These are phyloP conservation scores for Panagrolaimus sp. DNA, from an alignment of 1,140 invertebrate genomes.

Conservation along the genomic window DNA sequence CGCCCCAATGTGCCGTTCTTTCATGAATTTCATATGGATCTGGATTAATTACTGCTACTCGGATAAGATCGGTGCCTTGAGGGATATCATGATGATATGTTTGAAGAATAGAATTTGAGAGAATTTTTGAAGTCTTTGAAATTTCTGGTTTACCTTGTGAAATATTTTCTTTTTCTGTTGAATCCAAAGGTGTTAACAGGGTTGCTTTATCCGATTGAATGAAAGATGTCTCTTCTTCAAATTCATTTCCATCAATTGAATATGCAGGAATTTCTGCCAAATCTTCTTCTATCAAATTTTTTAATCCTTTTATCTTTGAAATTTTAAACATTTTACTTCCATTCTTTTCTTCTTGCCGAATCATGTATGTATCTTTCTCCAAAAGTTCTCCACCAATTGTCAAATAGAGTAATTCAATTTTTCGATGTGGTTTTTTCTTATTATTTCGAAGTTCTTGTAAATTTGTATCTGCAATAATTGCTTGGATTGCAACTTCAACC, in stretches of 20 bases:
- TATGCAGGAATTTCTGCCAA: too few species aligned
- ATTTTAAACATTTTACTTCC: too few species aligned
- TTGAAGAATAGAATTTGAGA: too few species aligned
- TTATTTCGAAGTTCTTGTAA: too few species aligned
- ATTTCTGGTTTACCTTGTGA: neutral
- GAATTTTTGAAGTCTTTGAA: neutral
- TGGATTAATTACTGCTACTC: neutral
- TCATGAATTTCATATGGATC: conserved; percentile 25
- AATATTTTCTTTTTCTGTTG: neutral
- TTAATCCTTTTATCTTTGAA: neutral
- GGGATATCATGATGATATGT: neutral
- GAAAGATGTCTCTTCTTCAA: conserved; percentile 18
- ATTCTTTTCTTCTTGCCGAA: neutral
- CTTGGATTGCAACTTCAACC: neutral
- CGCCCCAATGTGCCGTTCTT: too few species aligned
- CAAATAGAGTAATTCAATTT: neutral
- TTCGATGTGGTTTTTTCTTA: neutral
- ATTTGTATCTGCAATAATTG: too few species aligned
- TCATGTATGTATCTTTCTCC: neutral
- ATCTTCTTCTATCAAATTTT: too few species aligned
- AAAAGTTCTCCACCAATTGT: neutral
- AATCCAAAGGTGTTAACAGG: too few species aligned
- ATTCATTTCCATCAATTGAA: neutral
- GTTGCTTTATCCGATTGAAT: conserved; percentile 4
- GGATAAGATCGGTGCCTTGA: conserved; percentile 13